These are phyloP conservation scores for Turdus rufiventris DNA, from an alignment of 2,113 vertebrate genomes.

Conservation along the genomic window DNA sequence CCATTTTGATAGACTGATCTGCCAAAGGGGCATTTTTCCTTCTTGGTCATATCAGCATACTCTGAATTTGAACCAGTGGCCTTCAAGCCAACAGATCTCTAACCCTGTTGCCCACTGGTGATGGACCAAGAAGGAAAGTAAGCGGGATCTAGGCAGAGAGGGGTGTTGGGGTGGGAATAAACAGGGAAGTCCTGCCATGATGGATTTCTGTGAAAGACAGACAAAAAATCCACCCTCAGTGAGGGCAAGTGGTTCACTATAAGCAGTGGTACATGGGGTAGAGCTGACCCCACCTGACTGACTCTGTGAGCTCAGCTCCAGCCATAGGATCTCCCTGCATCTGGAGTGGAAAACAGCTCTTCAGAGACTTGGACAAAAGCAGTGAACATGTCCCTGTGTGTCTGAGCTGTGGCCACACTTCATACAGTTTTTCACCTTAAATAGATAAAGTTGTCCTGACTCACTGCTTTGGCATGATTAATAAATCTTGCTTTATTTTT, in stretches of 20 bases:
- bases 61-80: background rate
- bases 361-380: background rate
- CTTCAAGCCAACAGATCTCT: background rate
- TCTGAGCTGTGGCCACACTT: background rate
- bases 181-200: background rate
- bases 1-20: background rate
- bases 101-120: background rate
- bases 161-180: background rate
- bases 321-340: background rate
- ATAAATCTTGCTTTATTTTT: background rate
- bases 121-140: background rate
- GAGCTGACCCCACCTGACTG: background rate
- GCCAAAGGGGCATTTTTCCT: background rate
- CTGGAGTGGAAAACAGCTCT: background rate
- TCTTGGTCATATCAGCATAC: background rate
- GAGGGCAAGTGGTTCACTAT: background rate
- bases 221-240: background rate
- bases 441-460: background rate
- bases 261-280: background rate
- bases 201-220: background rate
- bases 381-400: fast-evolving
- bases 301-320: background rate
- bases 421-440: background rate
- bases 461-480: background rate
- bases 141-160: background rate